These are phyloP conservation scores for Lysandra coridon DNA, from an alignment of 2,888 invertebrate genomes.

Conservation along the genomic window DNA sequence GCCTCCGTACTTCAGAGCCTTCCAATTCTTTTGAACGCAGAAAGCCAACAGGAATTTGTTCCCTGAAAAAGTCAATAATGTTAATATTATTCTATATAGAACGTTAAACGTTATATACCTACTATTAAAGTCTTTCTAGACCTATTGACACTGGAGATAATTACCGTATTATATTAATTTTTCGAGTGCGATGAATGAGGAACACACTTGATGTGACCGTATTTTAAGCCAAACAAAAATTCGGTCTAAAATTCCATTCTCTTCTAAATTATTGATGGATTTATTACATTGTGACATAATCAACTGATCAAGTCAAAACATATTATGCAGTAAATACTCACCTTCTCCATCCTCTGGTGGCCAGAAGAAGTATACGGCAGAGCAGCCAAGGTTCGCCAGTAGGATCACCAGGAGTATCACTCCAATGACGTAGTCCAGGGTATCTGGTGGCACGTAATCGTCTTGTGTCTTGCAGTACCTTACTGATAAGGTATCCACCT, in stretches of 20 bases:
- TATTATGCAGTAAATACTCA: constrained; percentile 40
- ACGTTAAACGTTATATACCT: too few species aligned
- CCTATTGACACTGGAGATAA: too few species aligned
- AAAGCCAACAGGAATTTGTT: constrained; percentile 66
- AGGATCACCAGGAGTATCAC: constrained; percentile 55
- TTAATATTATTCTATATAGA: neutral
- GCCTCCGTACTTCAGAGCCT: constrained; percentile 69
- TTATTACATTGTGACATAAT: neutral
- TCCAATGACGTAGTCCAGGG: constrained; percentile 62
- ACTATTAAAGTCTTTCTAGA: too few species aligned
- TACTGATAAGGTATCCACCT: constrained; percentile 65
- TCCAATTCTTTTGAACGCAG: constrained; percentile 73
- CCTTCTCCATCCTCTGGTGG: constrained; percentile 58
- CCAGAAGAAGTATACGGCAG: constrained; percentile 63
- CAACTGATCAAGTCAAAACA: neutral
- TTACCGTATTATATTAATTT: too few species aligned
- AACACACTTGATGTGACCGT: too few species aligned
- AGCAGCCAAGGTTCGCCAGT: constrained; percentile 64
- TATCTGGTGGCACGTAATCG: constrained; percentile 59
- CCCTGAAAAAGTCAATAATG: constrained; percentile 45
- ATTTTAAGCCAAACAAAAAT: too few species aligned
- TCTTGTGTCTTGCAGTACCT: constrained; percentile 70
- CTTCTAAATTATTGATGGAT: neutral
- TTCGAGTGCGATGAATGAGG: too few species aligned
- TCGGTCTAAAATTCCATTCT: too few species aligned